Base-by-base conservation (phyloP, 2,888 invertebrate species). In the Dasypogon diadema region DNA sequence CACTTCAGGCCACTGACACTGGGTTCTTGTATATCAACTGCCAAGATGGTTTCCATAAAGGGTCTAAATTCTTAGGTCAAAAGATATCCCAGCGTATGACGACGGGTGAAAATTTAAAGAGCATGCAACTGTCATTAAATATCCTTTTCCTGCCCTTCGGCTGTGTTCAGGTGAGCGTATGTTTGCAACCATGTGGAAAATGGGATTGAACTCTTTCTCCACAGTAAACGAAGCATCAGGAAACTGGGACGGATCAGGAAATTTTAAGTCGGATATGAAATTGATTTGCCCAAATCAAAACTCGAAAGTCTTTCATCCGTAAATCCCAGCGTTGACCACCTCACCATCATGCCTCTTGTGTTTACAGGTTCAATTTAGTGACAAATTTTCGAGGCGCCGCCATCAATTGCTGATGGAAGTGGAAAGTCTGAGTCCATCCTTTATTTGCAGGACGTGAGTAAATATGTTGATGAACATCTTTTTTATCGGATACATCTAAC, bases 191-290 rank as follows among this genome's bases (percentile, higher is more conserved):
- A 60, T 37, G 65, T 12, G 65, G 65, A 65, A 65, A 65, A 42
- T 65, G 65, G 65, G n/a, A n/a, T 16, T 14, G 42, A 42, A 8
- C 3, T 5, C 42, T 10, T 42, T 42, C 16, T 42, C 46, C 22
- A 3, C 24, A 24, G 21, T 18, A 63, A 65, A 46, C 65, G 65
- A 65, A 46, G 22, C n/a, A 48, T 16, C 65, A 65, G 46, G 65
- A 65, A 65, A 22, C 46, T 21, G 46, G 65, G 12, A 51, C 24
- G 22, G 46, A 48, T 65, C 22, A 48, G 65, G 46, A 65, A 65
- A 65, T 65, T 65, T 48, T n/a, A 65, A 65, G 48, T 46, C 65
- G 46, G 48, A 65, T 24, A 65, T 65, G 22, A 65, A 65, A 65
- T 65, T 65, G 34, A 65, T 65, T 65, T 51, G 3, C 46, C 12